phyloP scores from a whole-genome alignment of 2,113 vertebrate species.

The Planiliza haematocheilus region DNA sequence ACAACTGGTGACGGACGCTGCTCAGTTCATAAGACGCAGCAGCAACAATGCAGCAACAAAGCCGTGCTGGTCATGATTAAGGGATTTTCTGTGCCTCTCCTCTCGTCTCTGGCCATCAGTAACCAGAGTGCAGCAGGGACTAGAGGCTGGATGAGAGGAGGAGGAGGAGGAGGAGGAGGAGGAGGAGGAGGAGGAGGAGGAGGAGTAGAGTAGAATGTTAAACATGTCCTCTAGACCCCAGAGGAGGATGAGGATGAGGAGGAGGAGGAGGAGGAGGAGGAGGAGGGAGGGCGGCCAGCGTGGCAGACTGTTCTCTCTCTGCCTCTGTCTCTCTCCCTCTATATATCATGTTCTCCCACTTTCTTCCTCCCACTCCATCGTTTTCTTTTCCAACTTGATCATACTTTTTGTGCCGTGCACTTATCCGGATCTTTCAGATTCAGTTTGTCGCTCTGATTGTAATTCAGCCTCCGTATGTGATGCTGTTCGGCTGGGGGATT shows the following conservation, averaged over 20 bases:
- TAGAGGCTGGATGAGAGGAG: constrained; percentile 76
- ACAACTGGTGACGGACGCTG: too few species aligned
- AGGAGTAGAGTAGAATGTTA: constrained; percentile 82
- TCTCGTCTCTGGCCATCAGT: constrained; percentile 71
- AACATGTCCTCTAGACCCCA: constrained; percentile 81
- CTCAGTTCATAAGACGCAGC: constrained; percentile 2
- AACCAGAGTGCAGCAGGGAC: constrained; percentile 75
- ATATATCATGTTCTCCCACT: background rate
- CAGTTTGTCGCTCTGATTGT: constrained; percentile 34
- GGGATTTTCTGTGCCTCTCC: constrained; percentile 58
- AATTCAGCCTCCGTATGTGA: constrained; percentile 46
- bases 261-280: constrained; percentile 67
- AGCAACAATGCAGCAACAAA: constrained; percentile 52
- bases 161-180: constrained; percentile 63
- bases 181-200: constrained; percentile 61
- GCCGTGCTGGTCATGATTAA: constrained; percentile 61
- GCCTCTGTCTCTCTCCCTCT: constrained; percentile 26
- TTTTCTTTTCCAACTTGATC: constrained; percentile 25
- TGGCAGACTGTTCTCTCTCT: constrained; percentile 55
- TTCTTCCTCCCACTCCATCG: constrained; percentile 45
- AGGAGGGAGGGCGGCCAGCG: constrained; percentile 74
- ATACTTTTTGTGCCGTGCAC: background rate
- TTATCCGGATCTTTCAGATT: background rate
- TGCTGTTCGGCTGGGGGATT: constrained; percentile 46
- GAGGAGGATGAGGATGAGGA: constrained; percentile 73